These are phyloP conservation scores for Phymastichus coffea DNA, from an alignment of 1,140 invertebrate genomes.

Conservation along the genomic window DNA sequence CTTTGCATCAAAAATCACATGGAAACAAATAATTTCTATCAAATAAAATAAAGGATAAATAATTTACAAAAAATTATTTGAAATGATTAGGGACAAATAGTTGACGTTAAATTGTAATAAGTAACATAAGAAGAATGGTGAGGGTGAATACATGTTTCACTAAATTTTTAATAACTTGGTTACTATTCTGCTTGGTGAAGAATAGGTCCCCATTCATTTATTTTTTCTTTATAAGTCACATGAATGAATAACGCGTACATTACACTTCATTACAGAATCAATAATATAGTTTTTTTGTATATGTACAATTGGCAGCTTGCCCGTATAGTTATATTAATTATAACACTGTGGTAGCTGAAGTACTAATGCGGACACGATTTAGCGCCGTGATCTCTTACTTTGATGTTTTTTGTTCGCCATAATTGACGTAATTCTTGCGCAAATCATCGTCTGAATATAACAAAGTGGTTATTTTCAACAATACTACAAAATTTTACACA, in stretches of 20 bases:
- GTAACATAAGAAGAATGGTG: no score
- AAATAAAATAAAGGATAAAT: no score
- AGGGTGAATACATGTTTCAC: no score
- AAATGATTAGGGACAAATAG: no score
- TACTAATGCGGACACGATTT: slow-evolving; percentile 30
- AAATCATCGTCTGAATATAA: not conserved
- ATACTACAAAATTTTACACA: no score
- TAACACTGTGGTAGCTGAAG: slow-evolving; percentile 40
- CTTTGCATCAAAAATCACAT: no score
- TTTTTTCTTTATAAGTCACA: slow-evolving; percentile 42
- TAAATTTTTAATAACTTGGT: slow-evolving; percentile 27
- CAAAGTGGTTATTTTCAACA: no score
- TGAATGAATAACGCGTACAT: slow-evolving; percentile 51
- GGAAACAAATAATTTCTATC: no score
- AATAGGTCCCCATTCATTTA: slow-evolving; percentile 32
- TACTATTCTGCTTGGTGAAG: slow-evolving; percentile 31
- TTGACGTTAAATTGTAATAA: no score
- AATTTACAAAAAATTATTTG: no score
- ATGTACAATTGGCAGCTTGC: slow-evolving; percentile 41
- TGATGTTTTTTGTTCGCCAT: slow-evolving; percentile 26
- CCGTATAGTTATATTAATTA: slow-evolving; percentile 35
- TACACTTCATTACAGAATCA: slow-evolving; percentile 53
- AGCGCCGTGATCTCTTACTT: slow-evolving; percentile 6
- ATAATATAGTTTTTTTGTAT: slow-evolving; percentile 44
- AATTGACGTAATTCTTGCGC: slow-evolving; percentile 32